Conservation (phyloP, 2,888 invertebrate genomes). For the Drosophila bunnanda region DNA sequence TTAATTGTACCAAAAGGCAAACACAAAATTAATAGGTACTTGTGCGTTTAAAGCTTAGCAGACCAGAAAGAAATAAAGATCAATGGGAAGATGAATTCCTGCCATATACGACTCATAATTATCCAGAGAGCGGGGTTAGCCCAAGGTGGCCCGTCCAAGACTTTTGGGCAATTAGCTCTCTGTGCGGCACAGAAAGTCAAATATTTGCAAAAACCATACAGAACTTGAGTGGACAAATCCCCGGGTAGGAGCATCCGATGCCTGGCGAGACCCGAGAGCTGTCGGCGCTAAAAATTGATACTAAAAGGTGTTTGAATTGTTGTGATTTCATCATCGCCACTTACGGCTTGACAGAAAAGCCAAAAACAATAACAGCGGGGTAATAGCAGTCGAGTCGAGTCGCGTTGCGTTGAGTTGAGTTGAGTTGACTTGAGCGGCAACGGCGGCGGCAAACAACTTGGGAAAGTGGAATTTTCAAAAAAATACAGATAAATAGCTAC, state of each 20-base stretch:
- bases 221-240: not conserved
- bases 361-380: constrained; percentile 58
- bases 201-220: constrained; percentile 12
- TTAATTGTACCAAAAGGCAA: constrained; percentile 1
- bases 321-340: constrained; percentile 80
- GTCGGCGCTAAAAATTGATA: constrained; percentile 70
- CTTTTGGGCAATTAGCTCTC: constrained; percentile 14
- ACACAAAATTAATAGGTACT: not conserved
- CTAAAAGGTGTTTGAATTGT: constrained; percentile 80
- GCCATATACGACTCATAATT: not conserved
- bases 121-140: not conserved
- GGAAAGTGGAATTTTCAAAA: constrained; percentile 75
- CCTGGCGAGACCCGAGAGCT: constrained; percentile 28
- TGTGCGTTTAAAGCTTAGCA: not conserved
- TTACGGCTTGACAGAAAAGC: constrained; percentile 76
- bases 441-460: constrained; percentile 50
- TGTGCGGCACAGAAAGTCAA: not conserved
- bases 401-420: not conserved
- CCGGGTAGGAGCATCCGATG: not conserved
- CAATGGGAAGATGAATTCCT: not conserved
- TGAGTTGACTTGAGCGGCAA: not conserved
- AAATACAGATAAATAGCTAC: constrained; percentile 11
- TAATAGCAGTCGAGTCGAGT: constrained; percentile 8
- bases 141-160: not conserved
- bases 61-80: constrained; percentile 5